Evolutionary conservation across 2,113 vertebrate species (phyloP), one percentile per base, ranked within the genome.

Genomic region (Burhinus oedicnemus): DNA sequence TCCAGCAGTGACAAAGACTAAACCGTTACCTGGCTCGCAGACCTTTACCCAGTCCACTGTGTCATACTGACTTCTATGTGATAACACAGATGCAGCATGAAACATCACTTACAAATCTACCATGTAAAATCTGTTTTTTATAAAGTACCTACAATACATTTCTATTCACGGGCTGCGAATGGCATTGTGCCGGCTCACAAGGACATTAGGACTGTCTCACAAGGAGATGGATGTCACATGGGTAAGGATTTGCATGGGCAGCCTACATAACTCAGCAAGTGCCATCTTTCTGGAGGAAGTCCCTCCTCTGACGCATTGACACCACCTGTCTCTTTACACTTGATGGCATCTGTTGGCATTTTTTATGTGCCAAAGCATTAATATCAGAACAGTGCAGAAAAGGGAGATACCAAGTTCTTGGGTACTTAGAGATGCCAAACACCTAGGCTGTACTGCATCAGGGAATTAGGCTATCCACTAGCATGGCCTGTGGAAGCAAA

Each of bases 341-440:
- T 92, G 90, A 96, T 97, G 97, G 95, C 97, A 97, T 98, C 97
- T 98, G 97, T 88, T 97, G 97, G 96, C 97, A 97, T 98, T 97
- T 98, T 95, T 96, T 89, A 32, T 92, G 95, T 97, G 97, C 97
- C 97, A 97, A 98, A 96, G 94, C 96, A 84, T 92, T 96, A 97
- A 95, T 97, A 96, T 92, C 95, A 65, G 90, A 77, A 69, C 87
- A 49, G 91, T 55, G 78, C 69, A 78, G 91, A 74, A 57, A 84
- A 66, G 93, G 95, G 75, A 94, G 95, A 80, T 86, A 74, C 51
- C 3, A 23, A 85, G 70, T 93, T 90, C 96, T 83, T 36, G 92
- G 88, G 83, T 70, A 25, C 32, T 29, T 3, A 38, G 88, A 90
- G 80, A 61, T 62, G 92, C 40, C 92, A 89, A 72, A 92, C 76